Evolutionary conservation across 2,888 invertebrate species (phyloP).

Genomic region (Emmelina monodactyla): DNA sequence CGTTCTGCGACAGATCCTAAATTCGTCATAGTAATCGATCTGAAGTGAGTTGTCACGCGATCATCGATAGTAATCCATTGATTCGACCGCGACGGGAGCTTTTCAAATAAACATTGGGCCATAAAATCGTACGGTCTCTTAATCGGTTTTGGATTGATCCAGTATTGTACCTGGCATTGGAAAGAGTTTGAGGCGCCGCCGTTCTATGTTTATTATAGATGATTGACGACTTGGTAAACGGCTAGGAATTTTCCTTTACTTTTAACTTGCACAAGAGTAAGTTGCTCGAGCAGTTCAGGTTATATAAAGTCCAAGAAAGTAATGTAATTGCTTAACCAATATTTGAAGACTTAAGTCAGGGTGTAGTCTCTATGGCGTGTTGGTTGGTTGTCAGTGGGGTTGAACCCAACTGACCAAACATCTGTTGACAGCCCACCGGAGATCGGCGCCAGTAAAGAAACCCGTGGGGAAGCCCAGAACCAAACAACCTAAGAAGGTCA

Average conservation of each 20-base stretch:
- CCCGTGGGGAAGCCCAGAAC: constrained; percentile 81
- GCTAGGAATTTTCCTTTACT: constrained; percentile 2
- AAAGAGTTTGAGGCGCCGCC: not conserved
- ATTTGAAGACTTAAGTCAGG: too few species aligned
- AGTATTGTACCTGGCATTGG: not conserved
- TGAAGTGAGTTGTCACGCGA: constrained; percentile 31
- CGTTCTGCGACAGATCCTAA: constrained; percentile 24
- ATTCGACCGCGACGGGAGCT: constrained; percentile 27
- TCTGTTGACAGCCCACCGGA: constrained; percentile 56
- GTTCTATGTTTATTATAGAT: not conserved
- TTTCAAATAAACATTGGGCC: constrained; percentile 45
- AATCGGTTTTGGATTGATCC: constrained; percentile 44
- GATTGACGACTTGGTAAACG: too few species aligned
- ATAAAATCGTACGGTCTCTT: constrained; percentile 25
- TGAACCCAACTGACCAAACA: too few species aligned
- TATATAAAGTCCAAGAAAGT: too few species aligned
- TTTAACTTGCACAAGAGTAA: too few species aligned
- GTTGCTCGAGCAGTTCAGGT: too few species aligned
- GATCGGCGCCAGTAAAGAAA: constrained; percentile 79
- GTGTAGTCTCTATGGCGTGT: too few species aligned
- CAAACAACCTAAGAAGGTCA: constrained; percentile 89
- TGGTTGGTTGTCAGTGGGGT: too few species aligned
- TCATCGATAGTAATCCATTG: constrained; percentile 29
- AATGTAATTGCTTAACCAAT: too few species aligned
- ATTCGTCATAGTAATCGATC: constrained; percentile 13